Conservation (phyloP, 2,888 invertebrate genomes). For the Pristionchus arcanus region DNA sequence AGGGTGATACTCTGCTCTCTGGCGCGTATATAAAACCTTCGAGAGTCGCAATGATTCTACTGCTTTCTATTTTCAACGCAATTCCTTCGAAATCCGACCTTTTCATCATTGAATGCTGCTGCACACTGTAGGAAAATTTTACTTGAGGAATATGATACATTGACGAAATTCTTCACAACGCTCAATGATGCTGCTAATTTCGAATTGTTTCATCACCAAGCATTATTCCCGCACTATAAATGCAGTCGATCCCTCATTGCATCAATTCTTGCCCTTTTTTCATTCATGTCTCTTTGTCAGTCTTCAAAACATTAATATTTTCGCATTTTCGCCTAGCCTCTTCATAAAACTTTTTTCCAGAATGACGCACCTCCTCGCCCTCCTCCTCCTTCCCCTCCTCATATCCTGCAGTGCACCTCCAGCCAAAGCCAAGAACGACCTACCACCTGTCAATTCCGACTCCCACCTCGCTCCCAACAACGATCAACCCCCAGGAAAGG, state of each 20-base stretch:
- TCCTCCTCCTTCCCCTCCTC: slow-evolving; percentile 29
- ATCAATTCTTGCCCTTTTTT: neutral
- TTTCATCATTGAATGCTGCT: no score
- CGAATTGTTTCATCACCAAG: neutral
- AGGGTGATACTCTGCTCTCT: neutral
- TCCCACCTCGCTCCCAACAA: neutral
- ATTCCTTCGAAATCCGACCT: no score
- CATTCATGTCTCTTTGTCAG: neutral
- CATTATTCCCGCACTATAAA: neutral
- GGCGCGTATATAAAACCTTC: neutral
- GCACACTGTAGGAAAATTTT: neutral
- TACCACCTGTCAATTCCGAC: neutral
- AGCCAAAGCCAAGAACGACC: neutral
- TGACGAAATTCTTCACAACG: neutral
- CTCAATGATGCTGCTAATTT: neutral
- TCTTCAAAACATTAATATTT: neutral
- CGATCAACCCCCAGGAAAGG: neutral
- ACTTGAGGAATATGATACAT: neutral
- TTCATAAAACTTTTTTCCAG: neutral
- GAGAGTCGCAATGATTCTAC: neutral
- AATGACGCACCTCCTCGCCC: neutral
- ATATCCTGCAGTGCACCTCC: neutral
- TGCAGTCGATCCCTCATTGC: neutral
- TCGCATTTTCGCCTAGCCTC: neutral
- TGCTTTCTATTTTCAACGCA: neutral